These are phyloP conservation scores for Trichonephila clavata DNA, from an alignment of 1,140 invertebrate genomes.

Conservation along the genomic window DNA sequence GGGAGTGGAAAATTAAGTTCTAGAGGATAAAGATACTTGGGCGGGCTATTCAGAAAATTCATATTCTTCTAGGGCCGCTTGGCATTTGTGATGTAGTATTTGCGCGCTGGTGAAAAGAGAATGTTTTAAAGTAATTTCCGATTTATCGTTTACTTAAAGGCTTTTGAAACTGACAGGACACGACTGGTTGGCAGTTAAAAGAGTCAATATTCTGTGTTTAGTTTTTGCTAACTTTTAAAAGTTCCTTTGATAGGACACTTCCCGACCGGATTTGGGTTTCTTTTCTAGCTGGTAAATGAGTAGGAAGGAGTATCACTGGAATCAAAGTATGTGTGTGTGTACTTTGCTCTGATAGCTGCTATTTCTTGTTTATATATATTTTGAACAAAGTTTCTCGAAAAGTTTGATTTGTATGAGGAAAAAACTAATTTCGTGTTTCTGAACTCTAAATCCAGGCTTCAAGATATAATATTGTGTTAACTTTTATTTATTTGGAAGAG, in stretches of 20 bases:
- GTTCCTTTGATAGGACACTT: neutral
- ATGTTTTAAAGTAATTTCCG: constrained; percentile 55
- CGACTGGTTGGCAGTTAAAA: neutral
- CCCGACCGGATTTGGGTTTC: neutral
- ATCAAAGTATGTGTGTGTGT: neutral
- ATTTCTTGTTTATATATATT: too few relatives aligned
- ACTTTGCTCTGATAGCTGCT: too few relatives aligned
- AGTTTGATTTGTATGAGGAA: too few relatives aligned
- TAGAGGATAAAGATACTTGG: constrained; percentile 17
- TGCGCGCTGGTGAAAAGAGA: neutral
- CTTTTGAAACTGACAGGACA: constrained; percentile 32
- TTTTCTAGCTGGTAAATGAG: neutral
- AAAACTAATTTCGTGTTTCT: too few relatives aligned
- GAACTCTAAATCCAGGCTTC: too few relatives aligned
- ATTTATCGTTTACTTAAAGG: constrained; percentile 49
- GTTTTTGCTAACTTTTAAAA: neutral
- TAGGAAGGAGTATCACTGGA: neutral
- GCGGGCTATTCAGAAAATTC: constrained; percentile 61
- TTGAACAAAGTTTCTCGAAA: too few relatives aligned
- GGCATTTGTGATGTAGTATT: neutral
- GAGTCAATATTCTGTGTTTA: constrained; percentile 20
- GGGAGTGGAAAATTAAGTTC: constrained; percentile 73
- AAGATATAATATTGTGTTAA: too few relatives aligned
- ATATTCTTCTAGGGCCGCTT: constrained; percentile 58
- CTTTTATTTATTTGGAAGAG: too few relatives aligned